phyloP scores from a whole-genome alignment of 2,113 vertebrate species.

The Sylvietta virens region DNA sequence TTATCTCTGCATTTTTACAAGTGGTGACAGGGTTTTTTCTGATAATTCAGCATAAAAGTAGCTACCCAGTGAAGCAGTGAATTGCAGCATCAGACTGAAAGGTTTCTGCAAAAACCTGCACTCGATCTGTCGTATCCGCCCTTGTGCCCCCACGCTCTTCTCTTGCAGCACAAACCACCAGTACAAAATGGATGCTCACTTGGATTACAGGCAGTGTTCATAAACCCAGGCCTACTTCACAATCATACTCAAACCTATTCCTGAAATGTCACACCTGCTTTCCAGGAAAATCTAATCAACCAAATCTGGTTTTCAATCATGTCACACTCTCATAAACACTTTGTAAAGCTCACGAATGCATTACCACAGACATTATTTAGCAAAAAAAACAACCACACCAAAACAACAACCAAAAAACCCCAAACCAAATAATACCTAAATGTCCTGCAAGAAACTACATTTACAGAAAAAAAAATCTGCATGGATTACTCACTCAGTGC shows the following conservation, averaged over 20 bases:
- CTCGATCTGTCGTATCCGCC: background rate
- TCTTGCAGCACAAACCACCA: background rate
- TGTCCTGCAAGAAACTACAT: background rate
- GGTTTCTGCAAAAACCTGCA: background rate
- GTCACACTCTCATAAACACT: background rate
- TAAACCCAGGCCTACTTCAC: background rate
- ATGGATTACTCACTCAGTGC: background rate
- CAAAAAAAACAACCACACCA: background rate
- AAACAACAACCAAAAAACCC: no score
- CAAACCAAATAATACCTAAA: background rate
- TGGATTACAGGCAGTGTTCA: background rate
- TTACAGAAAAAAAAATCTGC: background rate
- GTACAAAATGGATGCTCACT: background rate
- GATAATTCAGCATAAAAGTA: background rate
- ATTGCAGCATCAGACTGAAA: background rate
- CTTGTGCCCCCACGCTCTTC: background rate
- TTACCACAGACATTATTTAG: background rate
- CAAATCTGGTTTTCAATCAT: background rate
- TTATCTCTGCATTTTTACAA: background rate
- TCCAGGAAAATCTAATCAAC: background rate
- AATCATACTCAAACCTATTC: background rate
- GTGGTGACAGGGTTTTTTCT: background rate
- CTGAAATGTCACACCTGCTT: background rate
- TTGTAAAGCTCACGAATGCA: background rate
- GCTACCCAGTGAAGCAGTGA: background rate